Base-by-base conservation (phyloP, 2,797 vertebrate genomes). In the Zenarchopterus dispar region DNA sequence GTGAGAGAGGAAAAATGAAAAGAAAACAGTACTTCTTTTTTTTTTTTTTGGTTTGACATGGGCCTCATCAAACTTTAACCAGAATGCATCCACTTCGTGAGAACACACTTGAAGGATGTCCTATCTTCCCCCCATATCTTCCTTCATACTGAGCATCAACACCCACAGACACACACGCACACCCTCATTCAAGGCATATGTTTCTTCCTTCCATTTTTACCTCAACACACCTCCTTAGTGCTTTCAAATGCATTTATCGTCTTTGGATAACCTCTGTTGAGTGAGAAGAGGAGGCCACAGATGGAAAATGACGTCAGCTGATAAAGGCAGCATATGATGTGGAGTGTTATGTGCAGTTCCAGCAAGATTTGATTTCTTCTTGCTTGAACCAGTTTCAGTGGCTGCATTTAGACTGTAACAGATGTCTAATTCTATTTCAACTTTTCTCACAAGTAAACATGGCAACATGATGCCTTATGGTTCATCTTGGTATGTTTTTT, bases 261-360 rank as follows among this genome's bases (percentile, higher is more conserved):
- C 62, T 83, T 83, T 80, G 60, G 43, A 8, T 61, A 80, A 88
- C 82, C 74, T 85, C 78, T 71, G 63, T 1, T 62, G 61, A 75
- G 82, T 77, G 77, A 65, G 53, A 24, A 55, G 67, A 47, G 56
- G 67, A 84, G 68, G 67, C 56, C 65, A 68, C 69, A 51, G 67
- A 82, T 79, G 72, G 56, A 80, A 73, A n/a, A 82, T 68, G 67
- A 57, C 74, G 73, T 52, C 60, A 55, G 68, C 70, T 63, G 59
- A 79, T 80, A 65, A 73, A 42, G 56, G 56, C 41, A 64, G 74
- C 73, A 82, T 77, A 77, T 80, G 83, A 80, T 81, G 46, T 39
- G 52, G 51, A 22, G 48, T 15, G 63, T 53, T 47, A 19, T 41
- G 55, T 50, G 42, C 54, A 70, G 65, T 60, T 19, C 39, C 62